A percentile compares a stretch with the other conserved stretches of the same genome.
phyloP scores from a whole-genome alignment of 2,113 vertebrate genomes.

The Lycocorax pyrrhopterus region DNA sequence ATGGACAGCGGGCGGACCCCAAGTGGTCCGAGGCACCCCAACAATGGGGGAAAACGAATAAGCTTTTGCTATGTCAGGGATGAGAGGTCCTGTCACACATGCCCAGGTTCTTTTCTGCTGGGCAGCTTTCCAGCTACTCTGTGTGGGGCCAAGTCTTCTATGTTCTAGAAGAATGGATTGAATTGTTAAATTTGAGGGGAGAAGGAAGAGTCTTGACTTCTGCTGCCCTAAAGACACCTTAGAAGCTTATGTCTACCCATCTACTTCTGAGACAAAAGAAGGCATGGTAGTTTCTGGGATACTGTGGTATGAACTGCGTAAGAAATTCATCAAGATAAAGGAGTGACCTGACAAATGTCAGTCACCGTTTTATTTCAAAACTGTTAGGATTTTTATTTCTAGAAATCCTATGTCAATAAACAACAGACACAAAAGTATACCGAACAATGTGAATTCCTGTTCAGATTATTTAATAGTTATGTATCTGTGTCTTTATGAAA shows the following conservation, averaged over 20 bases:
- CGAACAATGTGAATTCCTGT: background rate
- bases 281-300: background rate
- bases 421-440: background rate
- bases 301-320: background rate
- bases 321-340: background rate
- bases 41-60: background rate
- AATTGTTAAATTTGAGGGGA: background rate
- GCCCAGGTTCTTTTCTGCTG: background rate
- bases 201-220: background rate
- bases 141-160: background rate
- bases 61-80: background rate
- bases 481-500: background rate
- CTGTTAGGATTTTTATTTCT: background rate
- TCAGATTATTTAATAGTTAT: background rate
- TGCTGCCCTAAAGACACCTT: background rate
- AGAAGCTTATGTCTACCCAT: background rate
- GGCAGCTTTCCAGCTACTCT: background rate
- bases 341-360: background rate
- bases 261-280: background rate
- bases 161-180: background rate
- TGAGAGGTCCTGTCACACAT: background rate
- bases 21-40: too few species aligned
- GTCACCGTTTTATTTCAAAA: background rate
- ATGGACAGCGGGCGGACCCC: too few species aligned
- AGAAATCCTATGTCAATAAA: background rate